Evolutionary conservation across 2,888 invertebrate species (phyloP).

Genomic region (Norana najaformis): DNA sequence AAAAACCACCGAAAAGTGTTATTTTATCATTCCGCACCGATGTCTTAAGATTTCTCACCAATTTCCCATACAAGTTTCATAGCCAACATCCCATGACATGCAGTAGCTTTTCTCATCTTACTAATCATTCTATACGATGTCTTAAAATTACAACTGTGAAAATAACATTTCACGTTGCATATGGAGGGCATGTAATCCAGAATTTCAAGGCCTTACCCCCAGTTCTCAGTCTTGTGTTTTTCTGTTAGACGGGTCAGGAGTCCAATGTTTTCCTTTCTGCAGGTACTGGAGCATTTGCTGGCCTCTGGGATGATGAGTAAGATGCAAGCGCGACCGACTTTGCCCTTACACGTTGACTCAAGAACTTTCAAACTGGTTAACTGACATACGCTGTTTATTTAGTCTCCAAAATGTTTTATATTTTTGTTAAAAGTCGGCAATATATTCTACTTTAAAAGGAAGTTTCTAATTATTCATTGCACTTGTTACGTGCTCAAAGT

Average conservation of each 20-base stretch:
- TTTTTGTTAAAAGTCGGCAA: neutral
- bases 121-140: neutral
- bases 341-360: neutral
- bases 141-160: neutral
- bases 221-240: conserved; percentile 13
- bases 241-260: neutral
- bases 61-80: neutral
- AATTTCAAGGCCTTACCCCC: neutral
- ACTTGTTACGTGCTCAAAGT: no score
- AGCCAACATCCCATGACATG: neutral
- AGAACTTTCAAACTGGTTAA: neutral
- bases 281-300: neutral
- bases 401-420: no score
- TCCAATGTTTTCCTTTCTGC: neutral
- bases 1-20: no score
- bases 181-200: neutral
- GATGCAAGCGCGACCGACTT: neutral
- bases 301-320: neutral
- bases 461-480: no score
- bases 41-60: neutral
- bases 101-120: no score
- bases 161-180: neutral
- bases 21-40: neutral
- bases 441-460: no score
- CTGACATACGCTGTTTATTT: neutral